Evolutionary conservation across 2,113 vertebrate species (phyloP), one percentile per base, ranked within the genome.

Genomic region (Terrapene triunguis): DNA sequence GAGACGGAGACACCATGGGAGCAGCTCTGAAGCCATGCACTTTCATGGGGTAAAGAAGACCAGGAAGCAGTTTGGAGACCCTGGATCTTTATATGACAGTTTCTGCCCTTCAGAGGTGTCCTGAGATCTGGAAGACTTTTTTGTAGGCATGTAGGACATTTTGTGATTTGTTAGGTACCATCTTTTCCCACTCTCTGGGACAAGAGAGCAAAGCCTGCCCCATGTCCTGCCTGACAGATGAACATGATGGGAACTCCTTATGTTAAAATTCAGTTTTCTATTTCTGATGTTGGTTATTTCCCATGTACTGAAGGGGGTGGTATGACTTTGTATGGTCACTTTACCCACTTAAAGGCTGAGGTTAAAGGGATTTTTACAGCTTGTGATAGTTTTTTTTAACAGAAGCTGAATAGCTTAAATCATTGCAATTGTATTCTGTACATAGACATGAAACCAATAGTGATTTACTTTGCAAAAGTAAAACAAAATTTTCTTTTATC

Each of bases 401-500:
- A 95, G 78, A 91, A 96, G 50, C 14, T 10, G 48, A 94, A 86
- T 55, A 72, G 65, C n/a, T 72, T 72, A 89, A 95, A 88, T 84
- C 78, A 84, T 29, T 95, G 47, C 85, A 79, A 95, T 38, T 87
- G 76, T 80, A 55, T 17, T 85, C n/a, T 87, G 54, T 21, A 69
- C 2, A 76, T 10, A 74, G 51, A 82, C 78, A 85, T 10, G 5
- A 79, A 96, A 87, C n/a, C 47, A 94, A 87, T 62, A 74, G 80
- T 89, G 88, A 85, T 51, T 92, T 93, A 54, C 44, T 93, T 95
- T 48, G 35, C 74, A 72, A 85, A 84, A 85, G n/a, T 35, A 7
- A 76, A 92, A 82, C 21, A 81, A 7, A 8, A 27, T 69, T 96
- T 96, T 90, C n/a, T 84, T 85, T 69, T 54, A 85, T 6, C 83